Evolutionary conservation across 35 echinoderm and acorn worm species (phyloP).

Genomic region (Lytechinus pictus): DNA sequence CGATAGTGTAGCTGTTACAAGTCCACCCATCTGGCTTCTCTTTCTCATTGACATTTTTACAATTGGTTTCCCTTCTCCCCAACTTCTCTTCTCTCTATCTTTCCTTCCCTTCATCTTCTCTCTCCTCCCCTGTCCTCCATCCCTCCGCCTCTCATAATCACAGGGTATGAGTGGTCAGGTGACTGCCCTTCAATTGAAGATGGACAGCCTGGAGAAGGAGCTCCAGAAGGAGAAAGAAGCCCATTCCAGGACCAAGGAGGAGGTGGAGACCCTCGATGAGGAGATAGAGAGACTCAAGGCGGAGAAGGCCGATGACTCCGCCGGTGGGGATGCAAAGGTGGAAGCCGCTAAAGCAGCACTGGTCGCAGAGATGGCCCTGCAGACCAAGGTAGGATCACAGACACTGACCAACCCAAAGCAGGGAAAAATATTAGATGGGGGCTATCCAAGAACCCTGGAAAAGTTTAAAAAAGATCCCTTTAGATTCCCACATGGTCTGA

Average conservation of each 20-base stretch:
- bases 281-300: slow-evolving; percentile 67
- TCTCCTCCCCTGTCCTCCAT: no score
- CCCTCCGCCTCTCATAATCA: background rate
- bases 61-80: no score
- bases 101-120: background rate
- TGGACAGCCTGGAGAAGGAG: slow-evolving; percentile 72
- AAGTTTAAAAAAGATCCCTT: no score
- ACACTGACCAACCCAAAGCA: no score
- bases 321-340: slow-evolving; percentile 77
- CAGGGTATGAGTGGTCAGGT: slow-evolving; percentile 90
- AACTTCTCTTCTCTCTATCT: background rate
- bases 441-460: no score
- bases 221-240: slow-evolving; percentile 71
- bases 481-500: no score
- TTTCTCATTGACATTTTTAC: background rate
- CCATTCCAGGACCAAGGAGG: slow-evolving; percentile 86
- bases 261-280: slow-evolving; percentile 68
- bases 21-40: no score
- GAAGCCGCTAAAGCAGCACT: slow-evolving; percentile 75
- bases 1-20: background rate
- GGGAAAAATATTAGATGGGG: no score
- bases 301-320: slow-evolving; percentile 57
- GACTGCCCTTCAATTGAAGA: slow-evolving; percentile 62
- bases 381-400: slow-evolving; percentile 73
- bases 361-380: slow-evolving; percentile 70